Evolutionary conservation across 2,888 invertebrate species (phyloP), one percentile per base, ranked within the genome.

Genomic region (Chromoteleia sp.): DNA sequence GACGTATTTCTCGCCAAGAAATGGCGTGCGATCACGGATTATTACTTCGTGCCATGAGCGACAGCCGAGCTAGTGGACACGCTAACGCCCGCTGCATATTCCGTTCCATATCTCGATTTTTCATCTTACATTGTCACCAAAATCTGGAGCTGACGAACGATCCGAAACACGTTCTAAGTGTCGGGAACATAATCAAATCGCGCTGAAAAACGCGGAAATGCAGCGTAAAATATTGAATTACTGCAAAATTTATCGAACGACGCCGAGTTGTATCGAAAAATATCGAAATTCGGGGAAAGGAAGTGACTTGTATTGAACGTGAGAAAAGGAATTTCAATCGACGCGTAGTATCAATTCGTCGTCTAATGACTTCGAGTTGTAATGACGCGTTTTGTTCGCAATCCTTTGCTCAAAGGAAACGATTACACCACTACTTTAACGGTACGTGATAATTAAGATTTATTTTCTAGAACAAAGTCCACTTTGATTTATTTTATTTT

Each of bases 61-160:
- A 77, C 59, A 63, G 50, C n/a, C 29, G 19, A 48, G 61, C 41
- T 14, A 63, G 70, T 77, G 70, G 78, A 78, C 78, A 78, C 73
- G 71, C 71, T 61, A 71, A 58, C 71, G 45, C 25, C 15, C 56
- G 45, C 36, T 73, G 59, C 68, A 74, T 74, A 79, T 79, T 74
- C 65, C 61, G 54, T 68, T 74, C 48, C 41, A 63, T 73, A 79
- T 79, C 79, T 59, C 67, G 54, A 79, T 73, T 79, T 79, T 79
- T 74, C 79, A 68, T 79, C 79, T 79, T 74, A 74, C 63, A 79
- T 79, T 79, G 79, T 79, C 79, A 61, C 79, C 74, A 48, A 79
- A 79, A 79, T 79, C 79, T 79, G 74, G 68, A 74, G 14, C 68
- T 65, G 79, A 79, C 73, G 63, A 79, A 68, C 48, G 61, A 67